phyloP scores from a whole-genome alignment of 2,888 invertebrate genomes.

The Beris chalybata region DNA sequence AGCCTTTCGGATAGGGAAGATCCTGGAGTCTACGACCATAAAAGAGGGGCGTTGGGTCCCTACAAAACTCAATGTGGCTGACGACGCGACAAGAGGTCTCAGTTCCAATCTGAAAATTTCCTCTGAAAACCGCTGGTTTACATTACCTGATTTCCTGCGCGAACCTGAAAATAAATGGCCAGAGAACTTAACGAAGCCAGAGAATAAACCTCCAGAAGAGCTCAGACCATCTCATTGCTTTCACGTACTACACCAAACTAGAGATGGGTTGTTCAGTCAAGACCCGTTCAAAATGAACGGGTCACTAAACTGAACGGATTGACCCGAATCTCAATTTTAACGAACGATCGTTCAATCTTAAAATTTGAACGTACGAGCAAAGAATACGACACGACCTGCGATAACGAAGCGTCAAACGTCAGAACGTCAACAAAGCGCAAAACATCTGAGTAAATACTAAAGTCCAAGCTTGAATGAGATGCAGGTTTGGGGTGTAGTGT shows the following conservation, averaged over 20 bases:
- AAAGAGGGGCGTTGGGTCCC: conserved; percentile 35
- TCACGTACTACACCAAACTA: neutral
- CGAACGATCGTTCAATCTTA: too few species aligned
- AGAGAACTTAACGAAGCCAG: neutral
- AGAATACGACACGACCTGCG: too few species aligned
- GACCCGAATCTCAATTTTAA: too few species aligned
- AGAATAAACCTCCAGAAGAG: neutral
- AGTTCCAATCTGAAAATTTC: neutral
- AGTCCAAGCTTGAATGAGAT: too few species aligned
- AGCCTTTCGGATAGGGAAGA: conserved; percentile 33
- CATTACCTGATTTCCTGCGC: conserved; percentile 20
- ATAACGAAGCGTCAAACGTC: too few species aligned
- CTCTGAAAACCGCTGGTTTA: conserved; percentile 21
- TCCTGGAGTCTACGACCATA: conserved; percentile 31
- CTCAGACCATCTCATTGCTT: neutral
- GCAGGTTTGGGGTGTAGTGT: too few species aligned
- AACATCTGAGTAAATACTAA: too few species aligned
- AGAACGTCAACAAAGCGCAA: too few species aligned
- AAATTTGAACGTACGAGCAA: too few species aligned
- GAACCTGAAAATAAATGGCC: neutral
- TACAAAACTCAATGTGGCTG: conserved; percentile 31
- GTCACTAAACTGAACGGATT: too few species aligned
- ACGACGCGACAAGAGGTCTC: conserved; percentile 35
- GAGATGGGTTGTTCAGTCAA: too few species aligned
- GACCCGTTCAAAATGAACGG: too few species aligned